phyloP scores from a whole-genome alignment of 2,113 vertebrate genomes.

The Ochotona princeps region DNA sequence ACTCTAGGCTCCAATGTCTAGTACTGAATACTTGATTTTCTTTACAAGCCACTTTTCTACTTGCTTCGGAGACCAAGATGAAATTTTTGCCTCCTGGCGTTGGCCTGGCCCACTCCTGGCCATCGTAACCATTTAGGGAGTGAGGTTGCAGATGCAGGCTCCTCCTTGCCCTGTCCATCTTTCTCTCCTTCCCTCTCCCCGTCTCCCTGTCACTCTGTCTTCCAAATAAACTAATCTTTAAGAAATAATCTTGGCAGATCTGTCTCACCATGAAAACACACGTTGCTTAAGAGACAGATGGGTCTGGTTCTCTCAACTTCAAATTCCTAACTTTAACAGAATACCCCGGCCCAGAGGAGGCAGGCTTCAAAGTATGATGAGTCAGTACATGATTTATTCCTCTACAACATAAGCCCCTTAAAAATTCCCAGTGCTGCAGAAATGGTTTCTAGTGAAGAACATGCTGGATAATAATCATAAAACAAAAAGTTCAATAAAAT shows the following conservation, averaged over 20 bases:
- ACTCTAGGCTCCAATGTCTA: neutral
- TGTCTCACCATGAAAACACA: neutral
- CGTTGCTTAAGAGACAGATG: neutral
- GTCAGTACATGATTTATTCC: neutral
- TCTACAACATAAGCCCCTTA: neutral
- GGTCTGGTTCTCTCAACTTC: neutral
- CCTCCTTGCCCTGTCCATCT: too few relatives aligned
- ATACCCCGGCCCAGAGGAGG: neutral
- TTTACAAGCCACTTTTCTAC: neutral
- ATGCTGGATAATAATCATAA: constrained; percentile 15
- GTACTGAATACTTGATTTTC: neutral
- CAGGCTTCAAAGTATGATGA: neutral
- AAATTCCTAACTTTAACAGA: neutral
- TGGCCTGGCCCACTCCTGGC: too few relatives aligned
- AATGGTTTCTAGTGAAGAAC: neutral
- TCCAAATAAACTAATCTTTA: too few relatives aligned
- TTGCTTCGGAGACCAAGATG: too few relatives aligned
- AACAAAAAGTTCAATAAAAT: constrained; percentile 18
- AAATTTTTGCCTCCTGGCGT: too few relatives aligned
- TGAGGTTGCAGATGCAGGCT: too few relatives aligned
- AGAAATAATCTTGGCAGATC: neutral
- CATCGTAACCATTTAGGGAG: too few relatives aligned
- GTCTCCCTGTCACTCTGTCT: too few relatives aligned
- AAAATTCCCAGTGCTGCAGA: neutral
- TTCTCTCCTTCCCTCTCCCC: too few relatives aligned